Evolutionary conservation across 2,113 vertebrate genomes (phyloP).

Genomic region (Cacatua alba): DNA sequence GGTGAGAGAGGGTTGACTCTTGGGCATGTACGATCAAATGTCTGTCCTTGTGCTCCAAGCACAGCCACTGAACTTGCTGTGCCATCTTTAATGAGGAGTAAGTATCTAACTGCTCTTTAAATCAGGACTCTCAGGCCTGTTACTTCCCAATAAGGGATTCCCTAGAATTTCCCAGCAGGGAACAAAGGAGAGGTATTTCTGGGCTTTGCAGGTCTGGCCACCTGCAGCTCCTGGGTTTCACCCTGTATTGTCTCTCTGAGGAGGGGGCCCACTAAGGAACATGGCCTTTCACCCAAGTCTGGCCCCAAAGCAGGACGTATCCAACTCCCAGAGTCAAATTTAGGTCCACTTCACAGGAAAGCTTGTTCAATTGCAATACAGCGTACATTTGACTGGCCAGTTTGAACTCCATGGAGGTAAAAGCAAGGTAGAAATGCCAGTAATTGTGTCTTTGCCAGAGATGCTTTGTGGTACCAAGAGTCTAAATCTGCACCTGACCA

Average conservation of each 20-base stretch:
- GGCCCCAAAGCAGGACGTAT: not conserved
- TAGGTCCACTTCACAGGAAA: not conserved
- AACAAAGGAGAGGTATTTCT: not conserved
- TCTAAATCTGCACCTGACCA: not conserved
- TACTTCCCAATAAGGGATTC: not conserved
- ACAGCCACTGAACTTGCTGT: not conserved
- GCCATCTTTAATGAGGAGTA: not conserved
- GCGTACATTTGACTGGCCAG: not conserved
- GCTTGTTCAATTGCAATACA: not conserved
- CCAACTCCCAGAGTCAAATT: not conserved
- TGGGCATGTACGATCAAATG: not conserved
- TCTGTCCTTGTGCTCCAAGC: not conserved
- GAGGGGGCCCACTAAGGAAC: fast-evolving
- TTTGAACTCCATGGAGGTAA: not conserved
- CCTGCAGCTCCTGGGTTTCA: not conserved
- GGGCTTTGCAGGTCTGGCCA: not conserved
- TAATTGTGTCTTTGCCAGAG: not conserved
- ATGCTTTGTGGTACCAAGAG: not conserved
- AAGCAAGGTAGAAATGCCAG: not conserved
- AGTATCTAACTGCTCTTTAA: not conserved
- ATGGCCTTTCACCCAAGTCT: not conserved
- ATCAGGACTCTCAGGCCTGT: not conserved
- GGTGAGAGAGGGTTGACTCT: not conserved
- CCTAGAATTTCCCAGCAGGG: slow-evolving; percentile 13
- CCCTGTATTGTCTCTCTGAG: not conserved